Conservation (phyloP, 2,797 vertebrate genomes). For the Serranus cabrilla region DNA sequence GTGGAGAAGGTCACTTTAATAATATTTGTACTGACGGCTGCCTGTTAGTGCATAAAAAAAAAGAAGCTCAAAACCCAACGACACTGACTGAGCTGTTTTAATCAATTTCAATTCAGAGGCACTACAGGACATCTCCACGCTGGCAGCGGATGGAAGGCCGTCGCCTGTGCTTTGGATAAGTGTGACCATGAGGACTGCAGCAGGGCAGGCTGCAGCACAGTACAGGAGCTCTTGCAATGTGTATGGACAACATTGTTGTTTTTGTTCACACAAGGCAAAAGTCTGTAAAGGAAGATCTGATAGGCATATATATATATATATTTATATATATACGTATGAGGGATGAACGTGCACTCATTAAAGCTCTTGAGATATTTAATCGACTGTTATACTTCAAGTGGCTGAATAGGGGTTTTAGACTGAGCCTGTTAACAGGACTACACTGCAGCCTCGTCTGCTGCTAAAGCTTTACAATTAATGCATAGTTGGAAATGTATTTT, state of each 20-base stretch:
- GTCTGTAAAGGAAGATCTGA: background rate
- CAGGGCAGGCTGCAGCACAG: background rate
- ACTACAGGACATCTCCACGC: slow-evolving; percentile 7
- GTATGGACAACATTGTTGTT: background rate
- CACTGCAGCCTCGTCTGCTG: background rate
- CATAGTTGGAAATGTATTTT: background rate
- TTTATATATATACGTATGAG: too few relatives aligned
- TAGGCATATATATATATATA: background rate
- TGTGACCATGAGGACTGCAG: slow-evolving; percentile 16
- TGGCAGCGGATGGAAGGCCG: slow-evolving; percentile 29
- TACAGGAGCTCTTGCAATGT: background rate
- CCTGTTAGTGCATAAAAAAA: slow-evolving; percentile 14
- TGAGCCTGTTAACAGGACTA: background rate
- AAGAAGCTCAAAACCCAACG: slow-evolving; percentile 19
- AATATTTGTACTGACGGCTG: slow-evolving; percentile 27
- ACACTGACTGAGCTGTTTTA: slow-evolving; percentile 37
- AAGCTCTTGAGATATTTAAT: background rate
- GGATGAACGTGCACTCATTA: background rate
- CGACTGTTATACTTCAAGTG: background rate
- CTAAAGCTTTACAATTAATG: background rate
- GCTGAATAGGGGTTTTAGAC: background rate
- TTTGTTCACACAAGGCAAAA: background rate
- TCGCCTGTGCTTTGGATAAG: slow-evolving; percentile 20
- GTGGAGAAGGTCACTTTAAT: slow-evolving; percentile 49
- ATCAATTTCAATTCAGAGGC: slow-evolving; percentile 40